Base-by-base conservation (phyloP, 2,113 vertebrate species). In the Phoenicopterus ruber region DNA sequence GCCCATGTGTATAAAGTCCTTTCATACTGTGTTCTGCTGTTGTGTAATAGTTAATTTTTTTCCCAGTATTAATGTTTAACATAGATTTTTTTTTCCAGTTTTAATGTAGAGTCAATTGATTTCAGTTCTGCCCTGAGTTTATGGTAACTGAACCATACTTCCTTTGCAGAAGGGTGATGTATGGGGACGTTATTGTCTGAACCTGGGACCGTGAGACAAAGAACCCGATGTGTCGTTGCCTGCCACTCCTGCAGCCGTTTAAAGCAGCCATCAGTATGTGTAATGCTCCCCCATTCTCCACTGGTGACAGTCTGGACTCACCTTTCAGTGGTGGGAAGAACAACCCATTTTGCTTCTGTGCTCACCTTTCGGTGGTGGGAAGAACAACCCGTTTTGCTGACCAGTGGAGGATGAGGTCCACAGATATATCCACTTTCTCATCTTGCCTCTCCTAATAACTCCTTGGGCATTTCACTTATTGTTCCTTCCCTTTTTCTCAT, bases 31-130 rank as follows among this genome's bases (percentile, higher is more conserved):
- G 28, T 74, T 93, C 94, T 94, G 15, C 44, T 93, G 80, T 90
- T 93, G 88, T n/a, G 46, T 95, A 76, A 91, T 80, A 94, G 93
- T 85, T 95, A 93, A 97, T 87, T 74, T 94, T 77, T 82, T 97
- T 88, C 40, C 76, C 17, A 74, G 72, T 71, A 93, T 95, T 96
- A 96, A 95, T 96, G 92, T 96, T 97, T 97, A 97, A 97, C 91
- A 83, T 32, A 71, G 79, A 49, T 12, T 29, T 71, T 52, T 61
- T 90, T 24, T 29, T 13, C 22, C 31, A 34, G 19, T 84, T 84
- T 88, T 78, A 82, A 40, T 18, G 14, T 34, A 79, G 46, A 81
- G 26, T 58, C 79, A 32, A 80, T 57, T 69, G 63, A 61, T 72
- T 61, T 21, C 29, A 49, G 21, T 72, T 91, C 80, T 94, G 32